phyloP scores from a whole-genome alignment of 2,113 vertebrate genomes.

The Agapornis roseicollis region DNA sequence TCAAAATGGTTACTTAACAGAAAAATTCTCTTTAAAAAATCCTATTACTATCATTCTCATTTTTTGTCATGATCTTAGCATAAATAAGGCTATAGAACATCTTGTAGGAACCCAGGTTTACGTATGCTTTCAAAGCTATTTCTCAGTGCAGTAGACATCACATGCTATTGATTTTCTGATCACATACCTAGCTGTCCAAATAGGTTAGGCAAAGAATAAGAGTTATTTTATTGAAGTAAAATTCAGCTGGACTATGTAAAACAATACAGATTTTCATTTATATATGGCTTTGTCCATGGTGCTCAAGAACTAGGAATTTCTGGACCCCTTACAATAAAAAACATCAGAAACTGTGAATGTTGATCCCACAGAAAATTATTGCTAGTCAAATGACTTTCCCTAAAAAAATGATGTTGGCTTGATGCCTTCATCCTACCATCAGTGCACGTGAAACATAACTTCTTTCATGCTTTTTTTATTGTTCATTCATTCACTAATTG shows the following conservation, averaged over 20 bases:
- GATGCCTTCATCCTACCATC: not conserved
- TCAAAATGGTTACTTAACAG: not conserved
- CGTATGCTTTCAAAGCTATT: not conserved
- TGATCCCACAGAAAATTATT: not conserved
- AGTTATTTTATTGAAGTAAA: not conserved
- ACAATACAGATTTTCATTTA: not conserved
- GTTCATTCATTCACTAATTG: not conserved
- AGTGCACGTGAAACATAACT: not conserved
- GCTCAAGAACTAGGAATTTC: not conserved
- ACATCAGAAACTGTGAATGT: not conserved
- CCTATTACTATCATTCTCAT: rapidly evolving
- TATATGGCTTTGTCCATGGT: not conserved
- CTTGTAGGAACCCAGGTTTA: not conserved
- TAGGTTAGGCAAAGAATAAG: not conserved
- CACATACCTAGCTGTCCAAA: not conserved
- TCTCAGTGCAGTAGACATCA: not conserved
- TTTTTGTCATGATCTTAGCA: not conserved
- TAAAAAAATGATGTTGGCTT: not conserved
- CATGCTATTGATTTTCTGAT: not conserved
- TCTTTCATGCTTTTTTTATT: not conserved
- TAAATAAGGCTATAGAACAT: not conserved
- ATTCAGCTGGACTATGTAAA: not conserved
- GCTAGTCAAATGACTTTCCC: not conserved
- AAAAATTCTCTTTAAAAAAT: not conserved
- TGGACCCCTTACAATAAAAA: not conserved